These are phyloP conservation scores for Rhynchophorus ferrugineus DNA, from an alignment of 1,140 invertebrate species.

Conservation along the genomic window DNA sequence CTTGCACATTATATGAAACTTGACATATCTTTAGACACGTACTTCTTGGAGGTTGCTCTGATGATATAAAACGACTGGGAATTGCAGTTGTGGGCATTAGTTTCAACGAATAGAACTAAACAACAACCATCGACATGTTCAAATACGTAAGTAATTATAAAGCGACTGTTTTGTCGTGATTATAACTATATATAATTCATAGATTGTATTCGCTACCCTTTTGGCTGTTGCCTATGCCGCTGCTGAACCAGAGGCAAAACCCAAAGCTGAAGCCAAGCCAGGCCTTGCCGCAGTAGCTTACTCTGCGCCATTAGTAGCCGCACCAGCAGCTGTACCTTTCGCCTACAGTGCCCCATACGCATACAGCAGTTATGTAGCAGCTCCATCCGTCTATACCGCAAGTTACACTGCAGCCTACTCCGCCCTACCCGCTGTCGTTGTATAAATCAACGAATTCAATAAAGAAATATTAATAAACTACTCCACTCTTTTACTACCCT, in stretches of 20 bases:
- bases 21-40: too few relatives aligned
- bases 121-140: constrained; percentile 20
- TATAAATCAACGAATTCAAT: neutral
- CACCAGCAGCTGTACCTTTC: constrained; percentile 1
- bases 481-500: too few relatives aligned
- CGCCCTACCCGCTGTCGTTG: neutral
- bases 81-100: too few relatives aligned
- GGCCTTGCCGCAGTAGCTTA: constrained; percentile 6
- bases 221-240: constrained; percentile 11
- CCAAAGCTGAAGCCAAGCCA: constrained; percentile 3
- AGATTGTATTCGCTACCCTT: constrained; percentile 10
- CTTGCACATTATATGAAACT: too few relatives aligned
- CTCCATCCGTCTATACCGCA: constrained; percentile 18
- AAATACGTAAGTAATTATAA: constrained; percentile 15
- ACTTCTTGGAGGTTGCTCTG: too few relatives aligned
- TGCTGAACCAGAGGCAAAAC: constrained; percentile 2
- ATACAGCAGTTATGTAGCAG: neutral
- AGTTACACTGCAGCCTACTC: constrained; percentile 16
- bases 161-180: constrained; percentile 1
- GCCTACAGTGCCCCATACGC: constrained; percentile 1
- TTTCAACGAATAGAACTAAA: too few relatives aligned
- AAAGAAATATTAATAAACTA: constrained; percentile 4
- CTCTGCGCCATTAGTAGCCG: constrained; percentile 2
- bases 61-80: too few relatives aligned
- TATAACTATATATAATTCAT: neutral